A percentile compares a stretch with the other conserved stretches of the same genome.
These are phyloP conservation scores for Matsumurasca onukii DNA, from an alignment of 1,140 invertebrate genomes.

Conservation along the genomic window DNA sequence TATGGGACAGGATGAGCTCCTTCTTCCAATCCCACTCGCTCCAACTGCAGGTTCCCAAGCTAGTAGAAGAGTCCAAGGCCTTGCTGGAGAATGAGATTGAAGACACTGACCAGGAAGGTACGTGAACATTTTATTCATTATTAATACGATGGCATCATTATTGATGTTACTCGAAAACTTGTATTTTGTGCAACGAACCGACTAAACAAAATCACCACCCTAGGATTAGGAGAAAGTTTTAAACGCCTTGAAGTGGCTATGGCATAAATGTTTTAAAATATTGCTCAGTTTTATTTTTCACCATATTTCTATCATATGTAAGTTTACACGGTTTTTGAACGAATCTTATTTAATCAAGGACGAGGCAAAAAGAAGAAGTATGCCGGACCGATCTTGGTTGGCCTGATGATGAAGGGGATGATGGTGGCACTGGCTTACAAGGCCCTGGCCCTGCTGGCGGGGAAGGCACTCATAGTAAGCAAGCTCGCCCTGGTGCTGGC, in stretches of 20 bases:
- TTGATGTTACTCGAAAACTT: too few species aligned
- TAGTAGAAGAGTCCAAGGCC: conserved; percentile 40
- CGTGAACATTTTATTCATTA: too few species aligned
- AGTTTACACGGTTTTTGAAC: neutral
- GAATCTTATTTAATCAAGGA: conserved; percentile 36
- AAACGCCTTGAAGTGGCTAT: too few species aligned
- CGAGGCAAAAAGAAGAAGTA: conserved; percentile 53
- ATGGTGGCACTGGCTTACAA: conserved; percentile 73
- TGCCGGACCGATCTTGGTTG: conserved; percentile 58
- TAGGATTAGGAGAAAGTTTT: too few species aligned
- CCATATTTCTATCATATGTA: too few species aligned
- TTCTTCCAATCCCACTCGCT: conserved; percentile 62
- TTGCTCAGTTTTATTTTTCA: too few species aligned
- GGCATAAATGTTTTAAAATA: too few species aligned
- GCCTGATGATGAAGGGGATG: conserved; percentile 64
- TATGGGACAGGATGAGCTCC: conserved; percentile 56
- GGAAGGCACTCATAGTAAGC: conserved; percentile 69
- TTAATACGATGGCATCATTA: too few species aligned
- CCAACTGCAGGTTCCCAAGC: conserved; percentile 54
- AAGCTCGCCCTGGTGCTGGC: conserved; percentile 75
- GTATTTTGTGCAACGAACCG: neutral
- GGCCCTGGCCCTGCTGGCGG: conserved; percentile 68
- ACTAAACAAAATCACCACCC: too few species aligned
- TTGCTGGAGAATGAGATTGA: conserved; percentile 36
- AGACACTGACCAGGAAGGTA: conserved; percentile 19